A percentile compares a stretch with the other conserved stretches of the same genome.
These are phyloP conservation scores for Scaptodrosophila latifasciaeformis DNA, from an alignment of 2,888 invertebrate species.

Conservation along the genomic window DNA sequence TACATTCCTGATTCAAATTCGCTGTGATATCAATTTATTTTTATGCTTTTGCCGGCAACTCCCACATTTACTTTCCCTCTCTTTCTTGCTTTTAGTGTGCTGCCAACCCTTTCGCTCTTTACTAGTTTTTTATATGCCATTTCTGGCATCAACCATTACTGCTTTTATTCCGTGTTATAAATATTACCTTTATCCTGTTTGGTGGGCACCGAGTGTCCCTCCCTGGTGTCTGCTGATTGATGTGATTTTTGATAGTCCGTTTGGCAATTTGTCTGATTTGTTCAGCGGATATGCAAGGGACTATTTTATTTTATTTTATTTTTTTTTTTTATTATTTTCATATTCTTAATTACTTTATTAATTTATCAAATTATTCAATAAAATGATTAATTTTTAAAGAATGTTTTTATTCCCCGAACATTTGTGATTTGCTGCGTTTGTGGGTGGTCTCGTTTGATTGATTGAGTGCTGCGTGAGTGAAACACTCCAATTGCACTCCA, in stretches of 20 bases:
- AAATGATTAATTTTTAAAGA: constrained; percentile 27
- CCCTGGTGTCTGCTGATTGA: constrained; percentile 33
- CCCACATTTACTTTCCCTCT: too few relatives aligned
- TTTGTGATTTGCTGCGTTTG: too few relatives aligned
- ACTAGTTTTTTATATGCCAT: constrained; percentile 1
- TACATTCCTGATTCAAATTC: constrained; percentile 46
- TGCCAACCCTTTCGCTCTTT: too few relatives aligned
- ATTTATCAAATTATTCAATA: constrained; percentile 37
- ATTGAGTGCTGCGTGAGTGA: constrained; percentile 19
- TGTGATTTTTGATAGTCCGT: constrained; percentile 38
- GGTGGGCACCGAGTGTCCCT: too few relatives aligned
- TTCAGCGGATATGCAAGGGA: too few relatives aligned
- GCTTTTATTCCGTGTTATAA: background rate
- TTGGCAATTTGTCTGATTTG: constrained; percentile 38
- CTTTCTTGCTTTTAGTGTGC: too few relatives aligned
- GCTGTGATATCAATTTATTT: constrained; percentile 58
- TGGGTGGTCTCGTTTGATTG: too few relatives aligned
- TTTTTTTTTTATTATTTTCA: background rate
- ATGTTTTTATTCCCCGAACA: too few relatives aligned
- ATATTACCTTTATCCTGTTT: background rate
- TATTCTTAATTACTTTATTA: constrained; percentile 33
- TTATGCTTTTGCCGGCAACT: constrained; percentile 30
- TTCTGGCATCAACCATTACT: background rate
- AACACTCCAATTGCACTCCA: constrained; percentile 3
- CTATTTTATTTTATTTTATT: constrained; percentile 1